Evolutionary conservation across 2,888 invertebrate species (phyloP).

Genomic region (Hoplodrina blanda): DNA sequence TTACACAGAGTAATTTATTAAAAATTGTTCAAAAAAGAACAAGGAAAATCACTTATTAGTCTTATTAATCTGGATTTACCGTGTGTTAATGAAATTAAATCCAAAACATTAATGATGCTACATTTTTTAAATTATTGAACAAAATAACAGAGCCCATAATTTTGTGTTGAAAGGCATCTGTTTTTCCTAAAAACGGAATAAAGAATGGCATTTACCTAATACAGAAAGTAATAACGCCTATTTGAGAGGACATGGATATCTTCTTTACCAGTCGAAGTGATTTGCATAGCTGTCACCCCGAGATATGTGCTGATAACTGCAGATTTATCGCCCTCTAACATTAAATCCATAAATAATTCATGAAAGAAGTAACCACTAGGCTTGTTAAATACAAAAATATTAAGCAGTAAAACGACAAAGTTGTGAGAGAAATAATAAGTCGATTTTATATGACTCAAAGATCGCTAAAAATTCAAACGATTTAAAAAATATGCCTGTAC

Average conservation of each 20-base stretch:
- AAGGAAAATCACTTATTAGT: background rate
- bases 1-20: background rate
- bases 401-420: conserved; percentile 4
- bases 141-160: background rate
- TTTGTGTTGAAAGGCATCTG: background rate
- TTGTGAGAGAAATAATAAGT: background rate
- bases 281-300: conserved; percentile 71
- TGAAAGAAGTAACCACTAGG: conserved; percentile 47
- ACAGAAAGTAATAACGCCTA: conserved; percentile 34
- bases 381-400: conserved; percentile 11
- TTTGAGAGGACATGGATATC: conserved; percentile 40
- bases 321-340: conserved; percentile 68
- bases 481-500: conserved; percentile 15
- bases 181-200: conserved; percentile 2
- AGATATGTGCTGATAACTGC: conserved; percentile 68
- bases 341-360: conserved; percentile 69
- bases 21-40: background rate
- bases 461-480: conserved; percentile 8
- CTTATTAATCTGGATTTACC: background rate
- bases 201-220: conserved; percentile 17
- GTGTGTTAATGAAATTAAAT: background rate
- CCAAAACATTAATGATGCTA: background rate
- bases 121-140: conserved; percentile 1
- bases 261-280: conserved; percentile 56
- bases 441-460: background rate